Percentiles rank a stretch among this genome's conserved stretches.
Evolutionary conservation across 2,113 vertebrate species (phyloP).

Genomic region (Eurypyga helias): DNA sequence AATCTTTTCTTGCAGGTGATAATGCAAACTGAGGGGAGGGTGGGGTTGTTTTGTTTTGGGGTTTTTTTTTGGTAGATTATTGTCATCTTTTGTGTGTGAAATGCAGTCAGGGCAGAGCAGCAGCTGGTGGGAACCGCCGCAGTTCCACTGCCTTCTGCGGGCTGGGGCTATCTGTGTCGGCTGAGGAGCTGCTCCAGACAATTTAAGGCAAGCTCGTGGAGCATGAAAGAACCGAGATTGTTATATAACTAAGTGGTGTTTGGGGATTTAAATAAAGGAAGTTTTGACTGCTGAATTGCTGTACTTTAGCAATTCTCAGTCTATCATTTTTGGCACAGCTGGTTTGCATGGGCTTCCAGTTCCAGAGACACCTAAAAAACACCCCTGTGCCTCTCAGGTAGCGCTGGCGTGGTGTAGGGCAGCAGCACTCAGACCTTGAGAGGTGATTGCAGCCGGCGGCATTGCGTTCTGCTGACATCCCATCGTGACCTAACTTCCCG

Average conservation of each 20-base stretch:
- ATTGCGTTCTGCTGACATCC: background rate
- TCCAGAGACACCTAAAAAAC: conserved; percentile 29
- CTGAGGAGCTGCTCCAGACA: conserved; percentile 48
- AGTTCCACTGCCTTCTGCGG: background rate
- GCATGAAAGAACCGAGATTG: conserved; percentile 44
- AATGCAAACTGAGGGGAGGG: background rate
- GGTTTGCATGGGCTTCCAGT: background rate
- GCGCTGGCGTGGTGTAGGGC: background rate
- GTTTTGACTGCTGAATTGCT: conserved; percentile 70
- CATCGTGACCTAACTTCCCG: fast-evolving
- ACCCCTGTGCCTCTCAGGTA: background rate
- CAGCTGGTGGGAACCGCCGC: conserved; percentile 31
- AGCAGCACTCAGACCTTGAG: background rate
- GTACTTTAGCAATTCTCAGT: conserved; percentile 51
- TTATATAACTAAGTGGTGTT: conserved; percentile 56
- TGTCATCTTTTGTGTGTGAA: conserved; percentile 31
- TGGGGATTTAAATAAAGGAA: conserved; percentile 73
- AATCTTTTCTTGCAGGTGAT: conserved; percentile 52
- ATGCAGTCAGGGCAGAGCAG: background rate
- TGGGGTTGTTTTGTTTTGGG: background rate
- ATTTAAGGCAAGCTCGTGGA: background rate
- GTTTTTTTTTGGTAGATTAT: background rate
- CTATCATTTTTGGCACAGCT: conserved; percentile 72
- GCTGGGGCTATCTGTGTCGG: background rate
- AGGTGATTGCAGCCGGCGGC: background rate